Percentiles rank a stretch among this genome's conserved stretches.
phyloP scores from a whole-genome alignment of 2,888 invertebrate genomes.

The Trachelus iudaicus region DNA sequence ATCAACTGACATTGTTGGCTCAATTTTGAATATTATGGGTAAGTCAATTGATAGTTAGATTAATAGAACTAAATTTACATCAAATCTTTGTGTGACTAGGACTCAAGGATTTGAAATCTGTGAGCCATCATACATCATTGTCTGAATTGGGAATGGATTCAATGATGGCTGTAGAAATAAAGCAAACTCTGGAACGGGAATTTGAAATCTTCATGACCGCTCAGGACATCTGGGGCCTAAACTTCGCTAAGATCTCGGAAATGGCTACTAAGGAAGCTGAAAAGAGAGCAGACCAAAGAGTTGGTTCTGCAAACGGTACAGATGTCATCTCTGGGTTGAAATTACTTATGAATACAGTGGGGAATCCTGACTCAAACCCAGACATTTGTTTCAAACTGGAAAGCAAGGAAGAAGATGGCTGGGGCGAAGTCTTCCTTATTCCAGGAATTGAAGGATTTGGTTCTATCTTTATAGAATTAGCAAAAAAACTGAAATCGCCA shows the following conservation, averaged over 20 bases:
- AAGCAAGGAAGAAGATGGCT: constrained; percentile 35
- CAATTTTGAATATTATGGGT: constrained; percentile 73
- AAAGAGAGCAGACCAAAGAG: not conserved
- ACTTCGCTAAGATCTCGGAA: constrained; percentile 74
- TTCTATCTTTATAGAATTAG: constrained; percentile 51
- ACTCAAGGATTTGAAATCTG: constrained; percentile 69
- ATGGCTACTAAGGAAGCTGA: constrained; percentile 41
- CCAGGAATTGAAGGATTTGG: constrained; percentile 64
- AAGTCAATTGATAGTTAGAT: constrained; percentile 65
- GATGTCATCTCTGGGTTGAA: constrained; percentile 40
- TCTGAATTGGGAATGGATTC: constrained; percentile 97
- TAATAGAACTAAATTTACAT: not conserved
- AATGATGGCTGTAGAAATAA: constrained; percentile 96
- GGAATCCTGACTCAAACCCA: constrained; percentile 20
- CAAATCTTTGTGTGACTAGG: constrained; percentile 37
- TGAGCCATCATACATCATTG: constrained; percentile 78
- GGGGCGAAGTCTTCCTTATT: constrained; percentile 54
- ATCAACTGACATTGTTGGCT: constrained; percentile 77
- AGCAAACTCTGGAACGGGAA: constrained; percentile 89
- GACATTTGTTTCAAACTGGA: constrained; percentile 42
- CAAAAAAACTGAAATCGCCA: constrained; percentile 51
- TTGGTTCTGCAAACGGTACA: not conserved
- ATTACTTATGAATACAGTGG: constrained; percentile 35
- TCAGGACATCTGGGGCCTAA: constrained; percentile 85
- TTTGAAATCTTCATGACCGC: constrained; percentile 88